Conservation (phyloP, 2,113 vertebrate species). For the Actinemys pallida region DNA sequence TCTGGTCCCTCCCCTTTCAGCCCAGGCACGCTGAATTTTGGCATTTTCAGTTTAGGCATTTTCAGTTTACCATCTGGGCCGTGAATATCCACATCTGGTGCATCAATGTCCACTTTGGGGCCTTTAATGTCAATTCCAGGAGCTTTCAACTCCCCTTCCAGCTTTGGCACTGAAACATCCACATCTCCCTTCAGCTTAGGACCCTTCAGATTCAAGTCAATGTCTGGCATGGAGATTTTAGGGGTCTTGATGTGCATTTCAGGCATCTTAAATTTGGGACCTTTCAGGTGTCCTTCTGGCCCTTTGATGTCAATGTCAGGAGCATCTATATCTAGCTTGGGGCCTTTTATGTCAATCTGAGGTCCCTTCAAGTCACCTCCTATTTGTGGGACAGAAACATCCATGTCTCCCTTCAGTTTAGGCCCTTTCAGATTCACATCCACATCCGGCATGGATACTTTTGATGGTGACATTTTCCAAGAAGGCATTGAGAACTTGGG, state of each 20-base stretch:
- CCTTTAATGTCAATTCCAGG: constrained; percentile 43
- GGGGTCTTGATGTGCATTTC: constrained; percentile 56
- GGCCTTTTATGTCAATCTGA: constrained; percentile 53
- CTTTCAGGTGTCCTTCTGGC: constrained; percentile 17
- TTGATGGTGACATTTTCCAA: constrained; percentile 49
- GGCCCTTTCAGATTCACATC: constrained; percentile 59
- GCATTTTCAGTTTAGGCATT: constrained; percentile 75
- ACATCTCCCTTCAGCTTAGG: constrained; percentile 49
- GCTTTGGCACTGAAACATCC: constrained; percentile 45
- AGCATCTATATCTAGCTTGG: not conserved
- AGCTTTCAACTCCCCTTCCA: constrained; percentile 50
- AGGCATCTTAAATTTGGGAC: constrained; percentile 48
- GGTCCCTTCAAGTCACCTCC: constrained; percentile 40
- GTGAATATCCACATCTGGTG: constrained; percentile 53
- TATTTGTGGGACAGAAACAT: not conserved
- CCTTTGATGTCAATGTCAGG: constrained; percentile 41
- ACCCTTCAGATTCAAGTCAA: constrained; percentile 62
- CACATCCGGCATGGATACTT: constrained; percentile 44
- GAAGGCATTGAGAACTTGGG: constrained; percentile 41
- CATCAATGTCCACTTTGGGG: constrained; percentile 2
- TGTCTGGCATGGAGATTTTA: constrained; percentile 59
- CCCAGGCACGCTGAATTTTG: constrained; percentile 65
- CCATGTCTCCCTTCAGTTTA: constrained; percentile 44
- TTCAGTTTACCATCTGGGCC: constrained; percentile 71
- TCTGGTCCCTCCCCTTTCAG: constrained; percentile 66